These are phyloP conservation scores for Nemotelus nigrinus DNA, from an alignment of 2,888 invertebrate species.

Conservation along the genomic window DNA sequence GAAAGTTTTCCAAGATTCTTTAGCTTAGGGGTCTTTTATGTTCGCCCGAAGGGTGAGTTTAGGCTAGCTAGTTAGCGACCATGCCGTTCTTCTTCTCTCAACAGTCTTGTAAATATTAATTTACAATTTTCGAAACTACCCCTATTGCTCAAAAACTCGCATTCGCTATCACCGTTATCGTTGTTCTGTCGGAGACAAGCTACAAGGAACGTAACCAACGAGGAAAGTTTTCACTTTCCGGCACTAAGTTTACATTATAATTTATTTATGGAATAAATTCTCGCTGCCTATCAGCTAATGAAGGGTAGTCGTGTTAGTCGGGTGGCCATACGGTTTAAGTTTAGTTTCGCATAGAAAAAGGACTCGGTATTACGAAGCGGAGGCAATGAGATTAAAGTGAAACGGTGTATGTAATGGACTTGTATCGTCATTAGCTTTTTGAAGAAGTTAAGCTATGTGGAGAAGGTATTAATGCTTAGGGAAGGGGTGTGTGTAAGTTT, in stretches of 20 bases:
- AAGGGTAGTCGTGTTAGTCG: neutral
- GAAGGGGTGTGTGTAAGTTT: too few species aligned
- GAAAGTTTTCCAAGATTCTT: neutral
- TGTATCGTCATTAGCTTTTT: constrained; percentile 17
- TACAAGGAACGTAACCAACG: neutral
- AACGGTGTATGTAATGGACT: constrained; percentile 27
- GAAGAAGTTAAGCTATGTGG: neutral
- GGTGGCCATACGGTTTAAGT: too few species aligned
- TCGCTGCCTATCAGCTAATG: constrained; percentile 35
- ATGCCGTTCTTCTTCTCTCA: constrained; percentile 18
- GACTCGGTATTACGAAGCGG: neutral
- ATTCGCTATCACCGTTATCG: too few species aligned
- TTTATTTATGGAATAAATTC: constrained; percentile 47
- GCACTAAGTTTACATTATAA: constrained; percentile 45
- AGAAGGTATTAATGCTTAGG: too few species aligned
- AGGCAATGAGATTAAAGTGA: constrained; percentile 20
- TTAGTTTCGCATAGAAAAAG: neutral
- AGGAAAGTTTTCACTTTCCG: constrained; percentile 28
- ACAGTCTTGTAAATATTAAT: constrained; percentile 49
- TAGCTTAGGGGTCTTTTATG: neutral
- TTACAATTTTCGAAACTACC: constrained; percentile 51
- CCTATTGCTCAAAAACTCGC: constrained; percentile 13
- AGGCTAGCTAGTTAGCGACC: neutral
- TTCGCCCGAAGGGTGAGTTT: neutral
- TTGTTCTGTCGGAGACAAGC: too few species aligned